Conservation (phyloP, 2,888 invertebrate genomes). For the Scelioninae gen. 2 region DNA sequence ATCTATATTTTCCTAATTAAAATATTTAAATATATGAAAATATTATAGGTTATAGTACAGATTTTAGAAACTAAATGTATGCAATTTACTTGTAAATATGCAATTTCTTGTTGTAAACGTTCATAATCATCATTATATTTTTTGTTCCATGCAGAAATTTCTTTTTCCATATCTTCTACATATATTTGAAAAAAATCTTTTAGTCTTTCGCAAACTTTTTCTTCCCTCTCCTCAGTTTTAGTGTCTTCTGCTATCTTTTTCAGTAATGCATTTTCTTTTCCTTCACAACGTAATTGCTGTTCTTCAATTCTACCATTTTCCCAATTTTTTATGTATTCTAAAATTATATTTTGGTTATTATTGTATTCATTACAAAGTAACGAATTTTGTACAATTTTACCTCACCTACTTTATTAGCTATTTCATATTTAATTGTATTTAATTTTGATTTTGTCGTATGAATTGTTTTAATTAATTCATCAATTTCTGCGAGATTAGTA, state of each 20-base stretch:
- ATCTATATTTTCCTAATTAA: constrained; percentile 64
- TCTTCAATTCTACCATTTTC: constrained; percentile 67
- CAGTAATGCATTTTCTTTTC: constrained; percentile 60
- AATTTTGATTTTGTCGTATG: constrained; percentile 61
- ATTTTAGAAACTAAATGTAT: not conserved
- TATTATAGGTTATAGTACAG: not conserved
- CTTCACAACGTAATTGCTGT: constrained; percentile 58
- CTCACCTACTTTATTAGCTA: constrained; percentile 60
- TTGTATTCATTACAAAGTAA: not conserved
- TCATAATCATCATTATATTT: constrained; percentile 66
- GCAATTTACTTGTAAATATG: constrained; percentile 62
- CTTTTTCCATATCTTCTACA: constrained; percentile 62
- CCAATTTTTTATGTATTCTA: constrained; percentile 66
- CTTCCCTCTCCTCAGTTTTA: constrained; percentile 58
- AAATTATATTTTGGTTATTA: constrained; percentile 7
- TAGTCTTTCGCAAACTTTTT: constrained; percentile 62
- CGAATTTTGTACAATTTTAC: not conserved
- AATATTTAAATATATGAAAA: constrained; percentile 8
- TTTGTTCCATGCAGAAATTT: constrained; percentile 63
- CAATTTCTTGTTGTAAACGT: constrained; percentile 62
- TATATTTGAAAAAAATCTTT: constrained; percentile 58
- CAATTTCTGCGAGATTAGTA: constrained; percentile 56
- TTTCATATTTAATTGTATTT: constrained; percentile 61
- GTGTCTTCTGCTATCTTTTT: constrained; percentile 60
- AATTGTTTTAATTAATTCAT: constrained; percentile 46